Evolutionary conservation across 2,113 vertebrate genomes (phyloP).

Genomic region (Psammodynastes pulverulentus): DNA sequence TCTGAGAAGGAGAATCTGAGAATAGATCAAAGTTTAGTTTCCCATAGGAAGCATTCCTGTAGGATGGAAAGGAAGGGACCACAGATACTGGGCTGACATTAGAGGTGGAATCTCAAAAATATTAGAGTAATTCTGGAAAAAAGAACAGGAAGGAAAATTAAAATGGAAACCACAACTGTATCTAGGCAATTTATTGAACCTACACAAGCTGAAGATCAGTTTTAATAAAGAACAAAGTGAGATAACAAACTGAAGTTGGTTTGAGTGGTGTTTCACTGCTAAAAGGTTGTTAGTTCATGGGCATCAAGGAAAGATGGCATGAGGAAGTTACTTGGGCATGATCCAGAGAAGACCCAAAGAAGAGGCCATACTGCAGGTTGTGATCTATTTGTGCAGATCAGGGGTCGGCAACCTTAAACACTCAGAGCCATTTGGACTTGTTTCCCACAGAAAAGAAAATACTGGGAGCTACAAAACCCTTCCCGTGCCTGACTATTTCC

Average conservation of each 20-base stretch:
- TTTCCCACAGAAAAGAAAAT: too few relatives aligned
- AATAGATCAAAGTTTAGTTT: not conserved
- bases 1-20: not conserved
- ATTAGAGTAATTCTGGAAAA: not conserved
- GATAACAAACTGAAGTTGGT: not conserved
- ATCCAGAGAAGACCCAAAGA: not conserved
- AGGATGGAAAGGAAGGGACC: not conserved
- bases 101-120: not conserved
- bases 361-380: not conserved
- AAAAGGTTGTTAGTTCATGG: not conserved
- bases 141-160: not conserved
- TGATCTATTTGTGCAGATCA: too few relatives aligned
- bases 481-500: too few relatives aligned
- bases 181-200: not conserved
- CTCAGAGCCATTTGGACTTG: too few relatives aligned
- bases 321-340: not conserved
- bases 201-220: not conserved
- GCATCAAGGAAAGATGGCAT: not conserved
- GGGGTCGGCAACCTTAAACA: too few relatives aligned
- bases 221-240: not conserved
- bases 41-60: not conserved
- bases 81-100: not conserved
- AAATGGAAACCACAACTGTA: not conserved
- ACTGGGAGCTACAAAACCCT: too few relatives aligned
- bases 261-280: not conserved